Conservation (phyloP, 2,888 invertebrate species). For the Drosophila nr. perissopoda region DNA sequence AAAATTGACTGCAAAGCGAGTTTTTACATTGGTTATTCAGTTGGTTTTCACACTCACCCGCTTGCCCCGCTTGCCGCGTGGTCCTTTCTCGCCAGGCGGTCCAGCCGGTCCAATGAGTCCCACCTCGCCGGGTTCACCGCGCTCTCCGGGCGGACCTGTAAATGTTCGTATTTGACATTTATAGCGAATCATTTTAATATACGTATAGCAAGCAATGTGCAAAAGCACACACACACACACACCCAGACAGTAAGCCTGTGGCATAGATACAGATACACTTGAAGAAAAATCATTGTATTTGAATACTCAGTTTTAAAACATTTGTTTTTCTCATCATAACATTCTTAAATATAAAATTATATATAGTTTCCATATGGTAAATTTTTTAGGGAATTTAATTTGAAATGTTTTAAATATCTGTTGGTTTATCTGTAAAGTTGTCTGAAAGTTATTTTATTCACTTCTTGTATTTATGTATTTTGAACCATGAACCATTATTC, state of each 20-base stretch:
- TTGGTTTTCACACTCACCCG: slow-evolving; percentile 89
- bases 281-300: slow-evolving; percentile 1
- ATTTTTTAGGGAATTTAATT: neutral
- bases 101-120: slow-evolving; percentile 91
- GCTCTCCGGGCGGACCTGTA: slow-evolving; percentile 83
- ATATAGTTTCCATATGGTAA: neutral
- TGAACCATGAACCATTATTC: neutral
- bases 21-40: slow-evolving; percentile 41
- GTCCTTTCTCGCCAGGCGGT: slow-evolving; percentile 94
- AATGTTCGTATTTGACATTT: slow-evolving; percentile 55
- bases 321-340: no score
- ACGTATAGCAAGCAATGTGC: slow-evolving; percentile 35
- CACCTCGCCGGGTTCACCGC: slow-evolving; percentile 84
- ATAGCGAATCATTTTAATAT: slow-evolving; percentile 60
- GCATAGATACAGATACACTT: slow-evolving; percentile 20
- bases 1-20: slow-evolving; percentile 59
- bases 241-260: slow-evolving; percentile 5
- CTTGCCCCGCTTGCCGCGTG: slow-evolving; percentile 96
- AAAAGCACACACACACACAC: slow-evolving; percentile 12
- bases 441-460: neutral
- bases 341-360: neutral
- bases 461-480: neutral
- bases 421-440: neutral
- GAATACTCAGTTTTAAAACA: neutral
- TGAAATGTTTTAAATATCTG: neutral